Base-by-base conservation (phyloP, 2,888 invertebrate genomes). In the Mayetiola destructor region DNA sequence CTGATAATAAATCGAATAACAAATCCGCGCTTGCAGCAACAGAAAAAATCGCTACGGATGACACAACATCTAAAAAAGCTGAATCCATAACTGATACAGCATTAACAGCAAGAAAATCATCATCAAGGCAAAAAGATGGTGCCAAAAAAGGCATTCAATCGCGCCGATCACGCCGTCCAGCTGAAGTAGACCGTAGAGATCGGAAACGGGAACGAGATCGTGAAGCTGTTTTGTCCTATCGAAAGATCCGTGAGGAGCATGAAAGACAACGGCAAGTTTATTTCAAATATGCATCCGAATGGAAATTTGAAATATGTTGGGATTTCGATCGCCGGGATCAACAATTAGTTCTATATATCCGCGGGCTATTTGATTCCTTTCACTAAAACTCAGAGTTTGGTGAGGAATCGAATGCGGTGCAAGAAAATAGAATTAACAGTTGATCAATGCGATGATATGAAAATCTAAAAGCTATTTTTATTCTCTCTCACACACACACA, bases 221-320 rank as follows among this genome's bases (percentile, higher is more conserved):
- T 9, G 48, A 29, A n/a, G 40, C 84, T 65, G 80, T 87, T 56
- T 73, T 88, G 18, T 85, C 87, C 1, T 88, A 87, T 69, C 82
- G 84, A 56, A 87, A 87, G 72, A 88, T 88, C 65, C 81, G 84
- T 71, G 86, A 87, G 30, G 75, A 83, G 20, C 79, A 91, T 42
- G 86, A 91, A 64, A 79, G 85, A 3, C 86, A 89, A 62, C 80
- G 90, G 23, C n/a, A n/a, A n/a, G n/a, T n/a, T n/a, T n/a, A n/a
- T n/a, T n/a, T n/a, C n/a, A n/a, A n/a, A n/a, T n/a, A n/a, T n/a
- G n/a, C n/a, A n/a, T n/a, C n/a, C n/a, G n/a, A n/a, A n/a, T n/a
- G n/a, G n/a, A n/a, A n/a, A n/a, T n/a, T n/a, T n/a, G n/a, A n/a
- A n/a, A n/a, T n/a, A n/a, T n/a, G n/a, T n/a, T n/a, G n/a, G n/a